Base-by-base conservation (phyloP, 2,888 invertebrate genomes). In the Philonicus albiceps region DNA sequence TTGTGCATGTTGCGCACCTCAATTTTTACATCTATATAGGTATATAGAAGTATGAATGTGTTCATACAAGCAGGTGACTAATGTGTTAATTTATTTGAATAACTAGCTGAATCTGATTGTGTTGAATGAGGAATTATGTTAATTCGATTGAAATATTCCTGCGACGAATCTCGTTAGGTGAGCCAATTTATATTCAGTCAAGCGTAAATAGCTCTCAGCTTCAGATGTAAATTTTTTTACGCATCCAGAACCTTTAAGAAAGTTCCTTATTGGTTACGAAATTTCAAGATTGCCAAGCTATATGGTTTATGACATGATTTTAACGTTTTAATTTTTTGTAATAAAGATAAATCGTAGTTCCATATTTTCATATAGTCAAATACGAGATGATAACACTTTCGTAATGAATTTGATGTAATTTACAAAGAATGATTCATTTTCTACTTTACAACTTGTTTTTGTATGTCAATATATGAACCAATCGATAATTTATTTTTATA, bases 121-220 rank as follows among this genome's bases (percentile, higher is more conserved):
- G 27, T 27, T 81, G 81, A 81, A 81, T 81, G 55, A 55, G 7
- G 13, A 81, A 81, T 81, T 81, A 81, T 81, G 81, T 64, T 55
- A 81, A 81, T 55, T 81, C 37, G 81, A 81, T 81, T 81, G 81
- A 22, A 37, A 64, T 53, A 81, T 81, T 81, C 30, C 81, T 34
- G 43, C 64, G 8, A 55, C 81, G 19, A 19, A 55, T 55, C 55
- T 81, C 19, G 49, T 64, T 81, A 81, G 34, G 55, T 31, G 55
- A 55, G 55, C 81, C 81, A 81, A 81, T 81, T 81, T 64, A 55
- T 81, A 81, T 78, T 64, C 64, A 64, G 22, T 22, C 22, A 11
- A 64, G 64, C 64, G 22, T 11, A 64, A 22, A 22, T 13, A 64
- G 64, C 64, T 27, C 22, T 64, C 27, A 19, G 11, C 19, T 64